These are phyloP conservation scores for Neofelis nebulosa DNA, from an alignment of 2,113 vertebrate genomes.

Conservation along the genomic window DNA sequence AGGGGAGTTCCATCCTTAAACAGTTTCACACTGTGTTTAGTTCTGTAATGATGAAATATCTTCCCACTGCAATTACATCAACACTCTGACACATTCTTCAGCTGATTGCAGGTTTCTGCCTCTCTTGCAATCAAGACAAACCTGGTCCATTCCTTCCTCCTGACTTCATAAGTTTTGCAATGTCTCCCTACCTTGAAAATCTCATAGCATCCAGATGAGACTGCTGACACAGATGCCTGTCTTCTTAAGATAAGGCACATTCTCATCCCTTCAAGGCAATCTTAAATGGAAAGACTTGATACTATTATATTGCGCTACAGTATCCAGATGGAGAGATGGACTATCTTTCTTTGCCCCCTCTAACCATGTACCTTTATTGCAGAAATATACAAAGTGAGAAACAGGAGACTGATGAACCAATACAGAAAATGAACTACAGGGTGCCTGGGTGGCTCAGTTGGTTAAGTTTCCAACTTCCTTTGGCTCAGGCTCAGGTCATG, in stretches of 20 bases:
- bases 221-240: neutral
- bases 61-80: slow-evolving; percentile 37
- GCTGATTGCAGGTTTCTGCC: slow-evolving; percentile 51
- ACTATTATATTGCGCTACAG: slow-evolving; percentile 1
- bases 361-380: neutral
- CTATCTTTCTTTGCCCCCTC: neutral
- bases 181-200: slow-evolving; percentile 31
- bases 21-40: neutral
- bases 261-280: slow-evolving; percentile 35
- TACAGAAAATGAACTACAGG: neutral
- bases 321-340: neutral
- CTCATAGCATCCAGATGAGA: slow-evolving; percentile 24
- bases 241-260: slow-evolving; percentile 46
- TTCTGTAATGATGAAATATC: neutral
- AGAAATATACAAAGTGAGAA: slow-evolving; percentile 32
- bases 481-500: no score
- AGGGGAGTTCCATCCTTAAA: neutral
- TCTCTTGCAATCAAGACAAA: slow-evolving; percentile 63
- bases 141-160: slow-evolving; percentile 59
- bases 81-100: slow-evolving; percentile 64
- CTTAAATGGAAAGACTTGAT: neutral
- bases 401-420: neutral
- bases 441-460: no score
- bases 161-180: slow-evolving; percentile 63
- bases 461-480: no score